Conservation (phyloP, 1,140 invertebrate genomes). For the Cherax destructor region DNA sequence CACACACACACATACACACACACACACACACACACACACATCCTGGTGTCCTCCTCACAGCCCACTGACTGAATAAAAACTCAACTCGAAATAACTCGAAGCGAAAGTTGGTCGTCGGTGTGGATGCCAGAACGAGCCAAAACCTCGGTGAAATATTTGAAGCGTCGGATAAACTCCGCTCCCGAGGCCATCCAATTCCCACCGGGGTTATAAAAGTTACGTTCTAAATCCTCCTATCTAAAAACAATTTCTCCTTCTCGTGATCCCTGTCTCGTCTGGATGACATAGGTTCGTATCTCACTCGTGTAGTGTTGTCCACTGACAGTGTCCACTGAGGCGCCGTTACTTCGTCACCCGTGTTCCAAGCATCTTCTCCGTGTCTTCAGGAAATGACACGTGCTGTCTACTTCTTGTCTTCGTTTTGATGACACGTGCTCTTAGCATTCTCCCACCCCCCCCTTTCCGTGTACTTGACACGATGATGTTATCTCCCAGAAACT, state of each 20-base stretch:
- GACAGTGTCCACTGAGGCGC: background rate
- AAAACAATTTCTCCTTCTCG: slow-evolving; percentile 12
- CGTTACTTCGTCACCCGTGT: background rate
- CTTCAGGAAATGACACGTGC: too few relatives aligned
- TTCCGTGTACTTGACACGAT: too few relatives aligned
- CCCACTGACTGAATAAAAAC: background rate
- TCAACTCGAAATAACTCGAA: background rate
- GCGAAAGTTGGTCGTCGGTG: background rate
- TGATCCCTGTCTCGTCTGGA: background rate
- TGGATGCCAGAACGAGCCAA: background rate
- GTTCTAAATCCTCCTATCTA: slow-evolving; percentile 13
- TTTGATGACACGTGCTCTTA: too few relatives aligned
- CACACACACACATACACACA: background rate
- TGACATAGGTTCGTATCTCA: background rate
- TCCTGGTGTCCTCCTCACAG: background rate
- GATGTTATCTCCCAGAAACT: too few relatives aligned
- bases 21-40: background rate
- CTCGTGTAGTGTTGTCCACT: background rate
- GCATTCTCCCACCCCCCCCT: too few relatives aligned
- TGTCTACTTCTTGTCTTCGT: too few relatives aligned
- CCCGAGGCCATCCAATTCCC: slow-evolving; percentile 14
- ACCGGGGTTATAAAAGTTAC: slow-evolving; percentile 20
- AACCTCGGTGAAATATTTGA: slow-evolving; percentile 12
- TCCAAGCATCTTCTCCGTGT: too few relatives aligned
- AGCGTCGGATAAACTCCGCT: background rate